Base-by-base conservation (phyloP, 2,113 vertebrate species). In the Osmerus mordax region DNA sequence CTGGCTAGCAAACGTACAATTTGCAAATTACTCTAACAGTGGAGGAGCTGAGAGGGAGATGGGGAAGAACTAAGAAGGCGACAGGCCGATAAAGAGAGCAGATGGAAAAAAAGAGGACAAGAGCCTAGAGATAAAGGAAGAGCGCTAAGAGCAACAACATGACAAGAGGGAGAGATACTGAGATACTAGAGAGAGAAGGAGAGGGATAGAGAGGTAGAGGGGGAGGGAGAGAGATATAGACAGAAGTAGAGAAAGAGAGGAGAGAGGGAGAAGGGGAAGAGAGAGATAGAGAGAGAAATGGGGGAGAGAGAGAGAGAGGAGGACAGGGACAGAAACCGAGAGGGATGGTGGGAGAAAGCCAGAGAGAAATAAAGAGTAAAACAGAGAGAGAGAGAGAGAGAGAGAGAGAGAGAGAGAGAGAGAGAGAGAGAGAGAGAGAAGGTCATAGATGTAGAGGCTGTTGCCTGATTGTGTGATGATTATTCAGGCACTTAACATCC, bases 401-500 rank as follows among this genome's bases (percentile, higher is more conserved):
- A 23, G 23, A 23, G 23, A 54, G n/a, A 61, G 59, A 13, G 21
- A 13, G 21, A 23, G 19, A 61, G 14, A 61, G 59, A 61, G 21
- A 61, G 8, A 18, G 23, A 23, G 23, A 23, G 23, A 23, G 23
- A 23, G 23, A 23, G 23, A 23, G 23, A 23, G 23, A 23, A 23
- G 16, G 3, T 52, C 11, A 11, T 47, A 23, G 65, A 19, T 13
- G 0, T n/a, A 4, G 36, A 52, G 36, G 19, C 19, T 52, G 36
- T 9, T 32, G 16, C 5, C 23, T 67, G 16, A 14, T 51, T 51
- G 41, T 52, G 41, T 23, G 65, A 70, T 29, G 55, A 66, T 67
- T 59, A 77, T 47, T 36, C 51, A 14, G 23, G 23, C 65, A 4
- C 63, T 41, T 79, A 55, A 63, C 67, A 68, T 71, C 41, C 62